phyloP scores from a whole-genome alignment of 2,113 vertebrate genomes.

The Micromys minutus region DNA sequence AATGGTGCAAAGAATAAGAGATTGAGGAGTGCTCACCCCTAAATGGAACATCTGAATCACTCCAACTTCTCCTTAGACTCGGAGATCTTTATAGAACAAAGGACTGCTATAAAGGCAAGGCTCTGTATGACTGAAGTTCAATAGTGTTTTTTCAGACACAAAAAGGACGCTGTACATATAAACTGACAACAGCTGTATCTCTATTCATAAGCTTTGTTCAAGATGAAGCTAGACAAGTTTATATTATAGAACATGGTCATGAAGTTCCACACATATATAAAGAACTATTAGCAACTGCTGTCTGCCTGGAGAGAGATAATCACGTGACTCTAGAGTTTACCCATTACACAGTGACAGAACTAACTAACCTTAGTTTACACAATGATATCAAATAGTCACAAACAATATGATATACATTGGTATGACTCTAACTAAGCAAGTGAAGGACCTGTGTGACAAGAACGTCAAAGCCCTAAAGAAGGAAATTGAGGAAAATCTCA shows the following conservation, averaged over 20 bases:
- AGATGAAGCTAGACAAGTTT: background rate
- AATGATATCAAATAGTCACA: no score
- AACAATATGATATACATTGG: no score
- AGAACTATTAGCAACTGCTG: background rate
- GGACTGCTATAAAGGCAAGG: background rate
- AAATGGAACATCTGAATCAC: background rate
- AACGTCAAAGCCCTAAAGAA: no score
- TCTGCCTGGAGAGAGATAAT: background rate
- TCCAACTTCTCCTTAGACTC: background rate
- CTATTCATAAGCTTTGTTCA: background rate
- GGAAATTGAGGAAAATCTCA: no score
- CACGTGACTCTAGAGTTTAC: no score
- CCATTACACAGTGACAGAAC: no score
- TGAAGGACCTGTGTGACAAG: no score
- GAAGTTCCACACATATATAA: background rate
- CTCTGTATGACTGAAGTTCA: background rate
- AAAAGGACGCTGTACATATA: background rate
- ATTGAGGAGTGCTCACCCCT: background rate
- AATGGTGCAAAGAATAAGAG: background rate
- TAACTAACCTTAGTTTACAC: no score
- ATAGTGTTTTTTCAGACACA: background rate
- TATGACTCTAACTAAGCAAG: no score
- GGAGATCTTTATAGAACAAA: background rate
- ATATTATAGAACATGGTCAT: background rate
- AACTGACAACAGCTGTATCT: background rate